Conservation (phyloP, 1,140 invertebrate genomes). For the Drosophila nigrodunni region DNA sequence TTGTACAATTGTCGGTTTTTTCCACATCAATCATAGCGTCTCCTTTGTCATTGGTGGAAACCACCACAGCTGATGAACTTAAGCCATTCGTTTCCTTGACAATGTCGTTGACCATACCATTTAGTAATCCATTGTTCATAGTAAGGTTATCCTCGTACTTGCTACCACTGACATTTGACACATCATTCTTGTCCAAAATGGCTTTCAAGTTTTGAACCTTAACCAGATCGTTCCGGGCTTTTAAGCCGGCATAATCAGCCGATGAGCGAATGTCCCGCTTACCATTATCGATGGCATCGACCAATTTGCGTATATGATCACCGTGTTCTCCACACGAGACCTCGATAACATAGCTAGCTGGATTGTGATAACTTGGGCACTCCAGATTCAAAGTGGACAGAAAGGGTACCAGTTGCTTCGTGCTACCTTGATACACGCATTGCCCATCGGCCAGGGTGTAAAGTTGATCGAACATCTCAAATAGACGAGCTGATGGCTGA, state of each 20-base stretch:
- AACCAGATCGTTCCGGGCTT: constrained; percentile 85
- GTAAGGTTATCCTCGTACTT: constrained; percentile 85
- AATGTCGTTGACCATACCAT: constrained; percentile 88
- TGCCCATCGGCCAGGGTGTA: constrained; percentile 97
- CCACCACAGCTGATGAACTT: constrained; percentile 46
- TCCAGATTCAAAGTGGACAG: constrained; percentile 91
- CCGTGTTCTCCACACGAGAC: constrained; percentile 98
- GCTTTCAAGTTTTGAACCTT: constrained; percentile 80
- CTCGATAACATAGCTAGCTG: constrained; percentile 98
- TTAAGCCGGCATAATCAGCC: constrained; percentile 85
- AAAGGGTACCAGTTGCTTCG: constrained; percentile 94
- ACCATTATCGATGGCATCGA: constrained; percentile 93
- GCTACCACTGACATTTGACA: constrained; percentile 84
- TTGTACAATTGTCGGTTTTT: constrained; percentile 88
- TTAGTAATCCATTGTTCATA: constrained; percentile 73
- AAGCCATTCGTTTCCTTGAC: constrained; percentile 85
- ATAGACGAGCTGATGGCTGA: constrained; percentile 97
- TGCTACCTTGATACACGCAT: constrained; percentile 96
- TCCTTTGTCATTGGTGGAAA: constrained; percentile 77
- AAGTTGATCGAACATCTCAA: constrained; percentile 98
- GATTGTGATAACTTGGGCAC: constrained; percentile 98
- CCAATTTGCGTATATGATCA: constrained; percentile 93
- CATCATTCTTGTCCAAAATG: constrained; percentile 86
- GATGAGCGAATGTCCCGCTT: constrained; percentile 89
- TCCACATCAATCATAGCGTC: constrained; percentile 86